These are phyloP conservation scores for Lingula anatina DNA, from an alignment of 2,888 invertebrate species.

Conservation along the genomic window DNA sequence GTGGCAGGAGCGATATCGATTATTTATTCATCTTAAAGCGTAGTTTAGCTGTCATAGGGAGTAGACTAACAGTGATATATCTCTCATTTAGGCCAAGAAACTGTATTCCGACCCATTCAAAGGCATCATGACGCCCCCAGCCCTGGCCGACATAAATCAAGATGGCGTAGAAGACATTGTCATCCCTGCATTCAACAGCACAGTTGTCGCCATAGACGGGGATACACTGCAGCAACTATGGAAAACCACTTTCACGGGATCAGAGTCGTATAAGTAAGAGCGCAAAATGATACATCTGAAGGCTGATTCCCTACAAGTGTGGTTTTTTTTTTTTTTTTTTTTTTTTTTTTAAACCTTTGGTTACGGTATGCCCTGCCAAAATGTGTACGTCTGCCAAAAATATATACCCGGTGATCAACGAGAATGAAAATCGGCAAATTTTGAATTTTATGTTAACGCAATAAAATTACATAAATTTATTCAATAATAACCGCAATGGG, in stretches of 20 bases:
- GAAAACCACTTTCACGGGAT: constrained; percentile 64
- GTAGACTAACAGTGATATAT: too few relatives aligned
- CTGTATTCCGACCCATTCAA: constrained; percentile 58
- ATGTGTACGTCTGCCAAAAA: too few relatives aligned
- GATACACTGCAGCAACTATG: constrained; percentile 64
- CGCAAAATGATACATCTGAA: neutral
- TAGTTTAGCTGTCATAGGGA: too few relatives aligned
- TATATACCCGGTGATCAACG: too few relatives aligned
- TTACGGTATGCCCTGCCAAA: neutral
- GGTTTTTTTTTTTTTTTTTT: neutral
- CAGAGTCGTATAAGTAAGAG: constrained; percentile 62
- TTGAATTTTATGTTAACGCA: too few relatives aligned
- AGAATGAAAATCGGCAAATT: too few relatives aligned
- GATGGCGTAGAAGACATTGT: constrained; percentile 70
- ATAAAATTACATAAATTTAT: too few relatives aligned
- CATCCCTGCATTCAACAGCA: constrained; percentile 68
- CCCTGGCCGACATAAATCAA: constrained; percentile 67
- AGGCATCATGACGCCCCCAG: constrained; percentile 62
- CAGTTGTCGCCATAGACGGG: constrained; percentile 69
- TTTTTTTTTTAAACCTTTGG: neutral
- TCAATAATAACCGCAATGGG: too few relatives aligned
- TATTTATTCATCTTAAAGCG: too few relatives aligned
- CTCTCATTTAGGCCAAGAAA: too few relatives aligned
- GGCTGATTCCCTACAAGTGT: too few relatives aligned
- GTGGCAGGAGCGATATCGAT: too few relatives aligned